Base-by-base conservation (phyloP, 2,113 vertebrate species). In the Sardina pilchardus region DNA sequence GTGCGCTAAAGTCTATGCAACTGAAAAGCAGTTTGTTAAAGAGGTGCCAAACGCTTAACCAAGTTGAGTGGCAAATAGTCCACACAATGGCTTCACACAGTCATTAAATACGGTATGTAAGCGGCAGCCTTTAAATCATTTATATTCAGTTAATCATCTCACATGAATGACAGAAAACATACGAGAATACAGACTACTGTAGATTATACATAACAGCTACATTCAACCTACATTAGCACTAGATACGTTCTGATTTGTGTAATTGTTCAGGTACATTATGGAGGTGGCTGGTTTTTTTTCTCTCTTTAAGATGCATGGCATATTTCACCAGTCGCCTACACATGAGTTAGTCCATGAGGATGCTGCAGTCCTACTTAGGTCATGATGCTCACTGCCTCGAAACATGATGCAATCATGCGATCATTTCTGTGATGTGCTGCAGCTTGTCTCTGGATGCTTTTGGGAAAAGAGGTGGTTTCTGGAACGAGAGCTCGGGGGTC, bases 341-440 rank as follows among this genome's bases (percentile, higher is more conserved):
- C 14, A 30, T 78, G 10, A 78, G 16, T 14, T 14, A 17, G 4
- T 17, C 12, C 71, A 78, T 36, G 53, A 59, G 19, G 21, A 59
- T 59, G 19, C 53, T 16, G 26, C 71, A 36, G 34, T 17, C 0
- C 71, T 78, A 34, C 34, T 36, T 78, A 78, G 71, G 2, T 34
- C 19, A 34, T 78, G 30, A 16, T 36, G 71, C 71, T 78, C 71
- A 7, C 30, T 17, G 71, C 71, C 14, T 36, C n/a, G 71, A 78
- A 5, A 78, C 30, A 78, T 78, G 71, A 78, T 78, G 71, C 34
- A 78, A 78, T 34, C 12, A 30, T 78, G 71, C 71, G 39, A 78
- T 78, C 71, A 78, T 78, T 30, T 34, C 71, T 78, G 71, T 78
- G 71, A 78, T 78, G 71, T 36, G 30, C 71, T 34, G 34, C 16